Base-by-base conservation (phyloP, 2,797 vertebrate genomes). In the Hippoglossus hippoglossus region DNA sequence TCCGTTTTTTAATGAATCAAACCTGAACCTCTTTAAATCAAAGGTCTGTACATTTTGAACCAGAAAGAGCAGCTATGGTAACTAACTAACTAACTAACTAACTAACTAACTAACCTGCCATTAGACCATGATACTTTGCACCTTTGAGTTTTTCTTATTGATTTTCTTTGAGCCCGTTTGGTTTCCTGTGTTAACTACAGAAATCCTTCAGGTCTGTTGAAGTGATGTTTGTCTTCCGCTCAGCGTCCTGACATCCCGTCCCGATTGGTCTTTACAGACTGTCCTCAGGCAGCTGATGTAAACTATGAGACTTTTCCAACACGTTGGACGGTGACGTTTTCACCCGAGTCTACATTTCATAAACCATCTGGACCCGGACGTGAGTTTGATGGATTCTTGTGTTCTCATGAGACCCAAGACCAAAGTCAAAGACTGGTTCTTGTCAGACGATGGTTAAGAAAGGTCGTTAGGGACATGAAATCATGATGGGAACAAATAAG, bases 201-300 rank as follows among this genome's bases (percentile, higher is more conserved):
- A 24, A 22, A 22, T 22, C 22, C 22, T 22, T 22, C 22, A 22
- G 1, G 22, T 22, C 22, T 22, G 22, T 22, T 22, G 2, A 22
- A 24, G 24, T 24, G 24, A 24, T 24, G 24, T 24, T 89, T 21
- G 50, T 72, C 81, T 87, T 77, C 85, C 91, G 87, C 89, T 84
- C 79, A 82, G 82, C 80, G 83, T 69, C 81, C 81, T 78, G 80
- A 82, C 71, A 71, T 78, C 81, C 63, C 47, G 65, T 77, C 63
- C 57, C 26, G 62, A 70, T 39, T 54, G 9, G 21, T 46, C 24
- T 22, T 22, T 22, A 22, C 50, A 76, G 77, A 70, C 21, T n/a
- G 21, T 50, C 15, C 61, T 52, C 28, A 22, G 58, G 58, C 15
- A 70, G 83, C 71, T 66, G 50, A 81, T 69, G 77, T 73, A 80